Conservation (phyloP, 2,113 vertebrate species). For the Puffinus mauretanicus region DNA sequence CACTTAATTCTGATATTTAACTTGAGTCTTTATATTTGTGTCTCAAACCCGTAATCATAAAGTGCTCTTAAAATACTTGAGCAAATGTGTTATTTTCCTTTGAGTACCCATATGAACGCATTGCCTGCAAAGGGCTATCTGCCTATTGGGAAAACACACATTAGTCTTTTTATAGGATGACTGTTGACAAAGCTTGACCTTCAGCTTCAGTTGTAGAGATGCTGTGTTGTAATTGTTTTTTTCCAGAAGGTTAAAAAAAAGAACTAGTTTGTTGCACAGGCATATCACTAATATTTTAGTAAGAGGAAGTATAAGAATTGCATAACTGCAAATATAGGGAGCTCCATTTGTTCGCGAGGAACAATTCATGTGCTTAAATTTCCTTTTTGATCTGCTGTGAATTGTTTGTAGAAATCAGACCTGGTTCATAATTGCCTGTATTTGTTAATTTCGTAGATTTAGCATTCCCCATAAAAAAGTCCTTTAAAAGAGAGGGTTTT, state of each 20-base stretch:
- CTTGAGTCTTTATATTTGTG: neutral
- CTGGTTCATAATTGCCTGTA: neutral
- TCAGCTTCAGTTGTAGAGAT: neutral
- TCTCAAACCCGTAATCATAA: neutral
- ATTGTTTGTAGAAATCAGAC: neutral
- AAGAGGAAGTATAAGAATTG: neutral
- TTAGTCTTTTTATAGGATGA: neutral
- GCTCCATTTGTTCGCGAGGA: neutral
- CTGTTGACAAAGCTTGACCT: neutral
- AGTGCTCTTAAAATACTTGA: constrained; percentile 7
- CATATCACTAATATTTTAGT: neutral
- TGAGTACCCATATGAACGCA: neutral
- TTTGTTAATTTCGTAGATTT: neutral
- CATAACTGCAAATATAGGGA: neutral
- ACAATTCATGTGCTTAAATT: neutral
- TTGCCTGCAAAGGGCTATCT: neutral
- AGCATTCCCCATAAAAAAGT: neutral
- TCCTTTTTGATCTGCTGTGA: neutral
- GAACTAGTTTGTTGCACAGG: neutral
- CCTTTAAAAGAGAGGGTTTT: neutral
- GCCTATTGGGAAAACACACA: neutral
- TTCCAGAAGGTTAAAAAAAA: neutral
- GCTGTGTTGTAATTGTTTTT: neutral
- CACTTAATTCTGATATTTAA: neutral
- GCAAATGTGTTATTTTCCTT: neutral